Evolutionary conservation across 2,113 vertebrate genomes (phyloP).

Genomic region (Campylomormyrus numenius): DNA sequence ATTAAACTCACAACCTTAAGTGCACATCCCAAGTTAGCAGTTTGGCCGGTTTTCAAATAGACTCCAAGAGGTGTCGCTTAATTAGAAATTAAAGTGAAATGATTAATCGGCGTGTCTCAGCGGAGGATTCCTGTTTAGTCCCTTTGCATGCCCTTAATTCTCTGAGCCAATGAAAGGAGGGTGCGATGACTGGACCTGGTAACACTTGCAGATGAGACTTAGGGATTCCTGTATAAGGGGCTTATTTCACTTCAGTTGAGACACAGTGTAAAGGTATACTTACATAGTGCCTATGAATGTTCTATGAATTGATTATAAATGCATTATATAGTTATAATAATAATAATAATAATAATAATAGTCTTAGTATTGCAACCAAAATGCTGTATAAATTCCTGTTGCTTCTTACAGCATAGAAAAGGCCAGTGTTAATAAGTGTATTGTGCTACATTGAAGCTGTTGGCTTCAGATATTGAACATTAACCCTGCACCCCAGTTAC

Average conservation of each 20-base stretch:
- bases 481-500: background rate
- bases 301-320: background rate
- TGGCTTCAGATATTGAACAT: background rate
- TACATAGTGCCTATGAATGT: background rate
- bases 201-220: background rate
- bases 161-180: background rate
- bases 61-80: slow-evolving; percentile 49
- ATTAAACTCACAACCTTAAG: slow-evolving; percentile 57
- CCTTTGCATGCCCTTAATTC: background rate
- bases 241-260: background rate
- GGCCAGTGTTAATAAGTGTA: background rate
- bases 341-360: background rate
- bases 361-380: background rate
- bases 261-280: background rate
- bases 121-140: slow-evolving; percentile 20
- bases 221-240: background rate
- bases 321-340: background rate
- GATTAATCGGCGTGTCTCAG: slow-evolving; percentile 50
- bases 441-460: background rate
- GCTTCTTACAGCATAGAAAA: background rate
- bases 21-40: slow-evolving; percentile 48
- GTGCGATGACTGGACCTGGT: background rate
- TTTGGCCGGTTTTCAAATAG: slow-evolving; percentile 52
- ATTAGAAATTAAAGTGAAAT: slow-evolving; percentile 56
- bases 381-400: background rate